A percentile compares a stretch with the other conserved stretches of the same genome.
Conservation (phyloP, 2,113 vertebrate species). For the Dryoscopus gambensis region DNA sequence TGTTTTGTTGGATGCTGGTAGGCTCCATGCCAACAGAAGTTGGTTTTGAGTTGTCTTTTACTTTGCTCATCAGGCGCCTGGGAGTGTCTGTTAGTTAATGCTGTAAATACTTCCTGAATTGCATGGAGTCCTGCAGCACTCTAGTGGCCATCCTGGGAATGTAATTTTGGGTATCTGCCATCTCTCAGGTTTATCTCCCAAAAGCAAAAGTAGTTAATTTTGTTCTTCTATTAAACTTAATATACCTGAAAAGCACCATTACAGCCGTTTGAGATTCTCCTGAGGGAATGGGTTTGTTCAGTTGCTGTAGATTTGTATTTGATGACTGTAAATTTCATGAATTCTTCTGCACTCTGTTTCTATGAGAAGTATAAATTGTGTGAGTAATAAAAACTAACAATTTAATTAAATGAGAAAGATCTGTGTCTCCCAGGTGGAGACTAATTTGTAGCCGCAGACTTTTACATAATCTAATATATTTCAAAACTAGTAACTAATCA, state of each 20-base stretch:
- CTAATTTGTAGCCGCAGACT: neutral
- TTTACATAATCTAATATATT: neutral
- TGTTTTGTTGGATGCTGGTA: neutral
- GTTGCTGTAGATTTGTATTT: neutral
- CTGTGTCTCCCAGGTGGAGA: neutral
- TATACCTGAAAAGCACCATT: neutral
- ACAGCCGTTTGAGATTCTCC: neutral
- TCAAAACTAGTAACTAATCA: neutral
- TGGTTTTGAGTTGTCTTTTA: neutral
- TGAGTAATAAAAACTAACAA: neutral
- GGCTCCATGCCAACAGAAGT: neutral
- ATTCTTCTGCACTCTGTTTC: neutral
- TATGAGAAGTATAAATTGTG: neutral
- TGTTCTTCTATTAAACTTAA: neutral
- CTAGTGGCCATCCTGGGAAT: conserved; percentile 37
- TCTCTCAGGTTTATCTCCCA: neutral
- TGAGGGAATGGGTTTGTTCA: neutral
- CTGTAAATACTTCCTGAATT: neutral
- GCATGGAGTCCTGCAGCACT: neutral
- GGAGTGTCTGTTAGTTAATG: neutral
- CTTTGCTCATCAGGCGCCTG: neutral
- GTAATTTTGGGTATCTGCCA: neutral
- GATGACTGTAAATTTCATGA: neutral
- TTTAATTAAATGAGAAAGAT: neutral
- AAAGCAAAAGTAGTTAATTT: neutral